Evolutionary conservation across 92 coral and sea anemone species (phyloP), one percentile per base, ranked within the genome.

Genomic region (Actinernus sp.): DNA sequence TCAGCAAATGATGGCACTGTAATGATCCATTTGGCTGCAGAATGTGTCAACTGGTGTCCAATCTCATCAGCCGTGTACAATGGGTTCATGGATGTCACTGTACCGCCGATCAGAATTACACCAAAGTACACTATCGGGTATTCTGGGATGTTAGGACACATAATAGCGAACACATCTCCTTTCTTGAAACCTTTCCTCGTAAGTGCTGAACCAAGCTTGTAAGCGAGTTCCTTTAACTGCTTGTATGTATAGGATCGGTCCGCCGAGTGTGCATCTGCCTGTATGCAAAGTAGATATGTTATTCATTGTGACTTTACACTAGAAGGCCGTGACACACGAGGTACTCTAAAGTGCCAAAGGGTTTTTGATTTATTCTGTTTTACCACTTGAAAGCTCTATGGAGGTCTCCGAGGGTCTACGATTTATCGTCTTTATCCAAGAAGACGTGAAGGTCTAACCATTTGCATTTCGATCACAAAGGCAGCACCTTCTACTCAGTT

Each of bases 161-260:
- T 20, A 16, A 89, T 65, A 26, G 93, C 96, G 49, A 79, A 83
- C 16, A 93, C 93, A 27, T 93, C 93, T 29, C 96, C 93, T 78
- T 85, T 82, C 60, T 74, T 90, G 58, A 89, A 82, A 18, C 96
- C 96, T 72, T 68, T 73, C 28, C 60, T 74, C 26, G 88, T 55
- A 56, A 89, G 78, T n/a, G 91, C 91, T 20, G 98, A 82, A 44
- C 83, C 91, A 22, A 63, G 74, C 21, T 86, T 85, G 28, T 37
- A 63, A 2, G 55, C 34, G 47, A 86, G 55, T 7, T 52, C 71
- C 9, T 73, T 63, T 37, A 93, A 55, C 49, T 76, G 83, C 16
- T 78, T 51, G 65, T 69, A 89, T 0, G 96, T 81, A 49, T 89
- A 93, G 26, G 84, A 81, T 27, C 76, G 85, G 14, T 87, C 96